Evolutionary conservation across 1,140 invertebrate species (phyloP).

Genomic region (Drosophila bocki): DNA sequence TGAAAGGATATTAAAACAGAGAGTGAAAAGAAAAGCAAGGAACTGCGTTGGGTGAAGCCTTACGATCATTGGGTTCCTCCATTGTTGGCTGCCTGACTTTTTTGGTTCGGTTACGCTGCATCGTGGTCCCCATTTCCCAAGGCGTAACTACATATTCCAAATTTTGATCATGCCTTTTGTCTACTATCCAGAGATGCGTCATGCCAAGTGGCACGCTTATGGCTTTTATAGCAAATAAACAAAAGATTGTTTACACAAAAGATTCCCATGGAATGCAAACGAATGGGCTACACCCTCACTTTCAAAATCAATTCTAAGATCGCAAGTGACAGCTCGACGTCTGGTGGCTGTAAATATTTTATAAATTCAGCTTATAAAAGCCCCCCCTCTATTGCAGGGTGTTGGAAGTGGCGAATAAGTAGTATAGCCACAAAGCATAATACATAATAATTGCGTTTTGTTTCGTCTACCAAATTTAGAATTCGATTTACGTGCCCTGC

Average conservation of each 20-base stretch:
- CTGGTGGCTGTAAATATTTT: slow-evolving; percentile 1
- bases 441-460: slow-evolving; percentile 75
- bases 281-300: slow-evolving; percentile 42
- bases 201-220: slow-evolving; percentile 71
- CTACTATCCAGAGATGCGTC: slow-evolving; percentile 44
- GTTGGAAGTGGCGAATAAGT: slow-evolving; percentile 41
- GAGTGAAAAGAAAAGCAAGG: neutral
- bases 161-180: slow-evolving; percentile 53
- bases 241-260: slow-evolving; percentile 38
- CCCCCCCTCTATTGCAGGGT: slow-evolving; percentile 30
- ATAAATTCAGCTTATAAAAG: neutral
- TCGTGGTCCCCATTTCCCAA: slow-evolving; percentile 17
- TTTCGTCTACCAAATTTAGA: slow-evolving; percentile 74
- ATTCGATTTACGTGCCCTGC: slow-evolving; percentile 56
- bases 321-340: neutral
- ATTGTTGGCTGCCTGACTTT: slow-evolving; percentile 37
- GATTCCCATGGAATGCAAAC: slow-evolving; percentile 4
- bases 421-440: slow-evolving; percentile 55
- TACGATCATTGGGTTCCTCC: slow-evolving; percentile 43
- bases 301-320: slow-evolving; percentile 1
- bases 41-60: slow-evolving; percentile 42
- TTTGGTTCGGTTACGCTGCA: slow-evolving; percentile 33
- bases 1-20: slow-evolving; percentile 10
- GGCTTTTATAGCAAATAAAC: slow-evolving; percentile 56
- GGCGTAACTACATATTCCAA: slow-evolving; percentile 28